These are phyloP conservation scores for Poicephalus meyeri DNA, from an alignment of 2,113 vertebrate species.

Conservation along the genomic window DNA sequence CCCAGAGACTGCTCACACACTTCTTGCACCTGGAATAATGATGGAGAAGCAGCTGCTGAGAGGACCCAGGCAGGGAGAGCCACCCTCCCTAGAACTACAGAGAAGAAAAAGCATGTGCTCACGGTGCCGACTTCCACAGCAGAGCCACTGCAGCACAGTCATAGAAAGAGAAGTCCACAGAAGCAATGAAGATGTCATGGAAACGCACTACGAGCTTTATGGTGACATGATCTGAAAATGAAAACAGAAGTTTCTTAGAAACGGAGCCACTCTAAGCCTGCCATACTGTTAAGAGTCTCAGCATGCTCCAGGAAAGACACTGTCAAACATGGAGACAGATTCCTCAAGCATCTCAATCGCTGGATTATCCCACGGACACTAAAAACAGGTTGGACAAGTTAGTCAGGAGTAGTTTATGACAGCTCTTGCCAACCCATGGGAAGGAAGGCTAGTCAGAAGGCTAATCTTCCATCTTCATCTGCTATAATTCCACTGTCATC, in stretches of 20 bases:
- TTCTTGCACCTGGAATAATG: conserved; percentile 82
- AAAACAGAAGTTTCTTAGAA: conserved; percentile 20
- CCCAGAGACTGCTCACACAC: conserved; percentile 92
- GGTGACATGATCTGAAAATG: conserved; percentile 84
- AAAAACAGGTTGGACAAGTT: background rate
- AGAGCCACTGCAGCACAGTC: conserved; percentile 89
- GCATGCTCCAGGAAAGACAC: background rate
- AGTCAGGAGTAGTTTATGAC: background rate
- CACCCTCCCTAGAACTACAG: background rate
- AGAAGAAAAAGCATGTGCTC: conserved; percentile 72
- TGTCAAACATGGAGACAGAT: background rate
- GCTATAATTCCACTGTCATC: background rate
- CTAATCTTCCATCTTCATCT: background rate
- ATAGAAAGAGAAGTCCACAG: conserved; percentile 86
- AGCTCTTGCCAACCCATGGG: background rate
- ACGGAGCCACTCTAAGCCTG: background rate
- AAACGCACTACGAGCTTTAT: conserved; percentile 87
- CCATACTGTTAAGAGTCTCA: background rate
- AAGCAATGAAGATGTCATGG: conserved; percentile 80
- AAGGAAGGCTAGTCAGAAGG: background rate
- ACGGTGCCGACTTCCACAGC: conserved; percentile 88
- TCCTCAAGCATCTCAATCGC: background rate
- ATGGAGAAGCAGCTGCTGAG: background rate
- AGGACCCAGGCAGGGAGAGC: background rate
- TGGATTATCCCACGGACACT: background rate